phyloP scores from a whole-genome alignment of 2,888 invertebrate genomes.

The Tenthredo mesomela region DNA sequence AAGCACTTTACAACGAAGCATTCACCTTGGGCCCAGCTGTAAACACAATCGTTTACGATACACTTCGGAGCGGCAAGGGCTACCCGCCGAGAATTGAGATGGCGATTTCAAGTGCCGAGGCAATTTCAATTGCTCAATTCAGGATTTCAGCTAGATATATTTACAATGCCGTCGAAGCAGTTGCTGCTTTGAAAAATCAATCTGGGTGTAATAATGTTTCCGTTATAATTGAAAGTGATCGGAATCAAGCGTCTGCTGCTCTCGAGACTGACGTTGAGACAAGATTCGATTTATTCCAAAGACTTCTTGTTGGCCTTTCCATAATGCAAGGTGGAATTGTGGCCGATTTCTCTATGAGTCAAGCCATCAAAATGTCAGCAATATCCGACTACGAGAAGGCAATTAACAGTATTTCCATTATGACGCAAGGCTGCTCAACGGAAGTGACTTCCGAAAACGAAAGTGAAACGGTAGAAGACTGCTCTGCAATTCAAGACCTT shows the following conservation, averaged over 20 bases:
- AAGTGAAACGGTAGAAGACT: neutral
- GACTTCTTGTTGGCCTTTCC: neutral
- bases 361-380: neutral
- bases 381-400: neutral
- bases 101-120: neutral
- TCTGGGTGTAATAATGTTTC: neutral
- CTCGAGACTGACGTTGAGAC: neutral
- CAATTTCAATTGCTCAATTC: neutral
- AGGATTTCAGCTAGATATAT: neutral
- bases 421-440: neutral
- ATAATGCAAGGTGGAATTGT: neutral
- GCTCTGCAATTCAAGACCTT: neutral
- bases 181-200: neutral
- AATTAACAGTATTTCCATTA: neutral
- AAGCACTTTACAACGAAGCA: neutral
- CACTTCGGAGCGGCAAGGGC: neutral
- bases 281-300: neutral
- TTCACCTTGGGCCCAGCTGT: neutral
- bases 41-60: neutral
- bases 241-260: neutral
- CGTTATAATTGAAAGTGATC: neutral
- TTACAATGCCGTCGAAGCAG: neutral
- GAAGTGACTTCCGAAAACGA: neutral
- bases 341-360: neutral
- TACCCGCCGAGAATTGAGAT: neutral